phyloP scores from a whole-genome alignment of 2,113 vertebrate genomes.

The Poecilia latipinna region DNA sequence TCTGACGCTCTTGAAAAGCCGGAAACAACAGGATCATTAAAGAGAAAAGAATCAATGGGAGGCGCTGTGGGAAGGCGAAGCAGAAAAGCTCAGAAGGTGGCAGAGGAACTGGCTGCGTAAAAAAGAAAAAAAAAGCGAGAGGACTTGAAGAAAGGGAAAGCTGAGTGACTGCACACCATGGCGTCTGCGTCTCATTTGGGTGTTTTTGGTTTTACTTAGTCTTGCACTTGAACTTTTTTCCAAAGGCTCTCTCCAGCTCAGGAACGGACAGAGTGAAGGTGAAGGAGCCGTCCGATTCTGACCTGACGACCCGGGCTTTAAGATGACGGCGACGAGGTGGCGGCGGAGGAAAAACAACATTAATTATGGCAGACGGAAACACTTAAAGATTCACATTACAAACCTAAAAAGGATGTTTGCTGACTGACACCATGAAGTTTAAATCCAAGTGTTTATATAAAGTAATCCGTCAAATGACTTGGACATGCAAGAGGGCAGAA shows the following conservation, averaged over 20 bases:
- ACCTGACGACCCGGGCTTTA: slow-evolving; percentile 79
- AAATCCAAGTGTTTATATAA: neutral
- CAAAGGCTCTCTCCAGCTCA: slow-evolving; percentile 83
- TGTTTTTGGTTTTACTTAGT: slow-evolving; percentile 80
- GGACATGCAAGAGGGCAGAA: neutral
- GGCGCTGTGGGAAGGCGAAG: slow-evolving; percentile 29
- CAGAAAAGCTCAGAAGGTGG: slow-evolving; percentile 35
- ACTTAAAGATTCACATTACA: neutral
- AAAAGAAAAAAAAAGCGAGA: slow-evolving; percentile 16
- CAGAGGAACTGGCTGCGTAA: slow-evolving; percentile 17
- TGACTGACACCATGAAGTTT: neutral
- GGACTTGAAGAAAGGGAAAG: slow-evolving; percentile 42
- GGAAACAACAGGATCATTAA: slow-evolving; percentile 2
- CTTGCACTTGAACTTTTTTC: slow-evolving; percentile 83
- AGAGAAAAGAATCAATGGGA: neutral
- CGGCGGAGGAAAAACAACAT: slow-evolving; percentile 13
- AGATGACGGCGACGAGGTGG: slow-evolving; percentile 52
- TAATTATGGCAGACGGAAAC: slow-evolving; percentile 22
- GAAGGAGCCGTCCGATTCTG: slow-evolving; percentile 81
- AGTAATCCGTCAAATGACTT: neutral
- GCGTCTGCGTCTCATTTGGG: slow-evolving; percentile 9
- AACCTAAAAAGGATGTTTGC: neutral
- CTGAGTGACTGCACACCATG: slow-evolving; percentile 8
- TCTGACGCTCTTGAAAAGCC: neutral
- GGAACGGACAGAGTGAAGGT: slow-evolving; percentile 82